A percentile compares a stretch with the other conserved stretches of the same genome.
phyloP scores from a whole-genome alignment of 35 echinoderm and acorn worm species.

The Strongylocentrotus purpuratus region DNA sequence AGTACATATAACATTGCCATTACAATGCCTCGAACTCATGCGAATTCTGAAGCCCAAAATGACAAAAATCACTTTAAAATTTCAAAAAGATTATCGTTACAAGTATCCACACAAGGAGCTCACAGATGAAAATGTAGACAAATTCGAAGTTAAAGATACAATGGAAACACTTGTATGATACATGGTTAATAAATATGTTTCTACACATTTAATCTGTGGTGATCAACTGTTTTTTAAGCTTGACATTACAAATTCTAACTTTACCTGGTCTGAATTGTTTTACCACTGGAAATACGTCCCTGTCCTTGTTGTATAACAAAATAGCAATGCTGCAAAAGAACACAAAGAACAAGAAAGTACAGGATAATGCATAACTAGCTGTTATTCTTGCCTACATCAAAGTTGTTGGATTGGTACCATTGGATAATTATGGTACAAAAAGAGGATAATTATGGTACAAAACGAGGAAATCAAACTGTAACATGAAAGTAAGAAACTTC shows the following conservation, averaged over 20 bases:
- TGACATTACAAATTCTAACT: not conserved
- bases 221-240: not conserved
- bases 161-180: not conserved
- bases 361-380: not conserved
- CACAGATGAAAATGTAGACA: not conserved
- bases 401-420: too few species aligned
- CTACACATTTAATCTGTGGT: not conserved
- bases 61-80: not conserved
- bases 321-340: conserved; percentile 59
- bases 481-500: too few species aligned
- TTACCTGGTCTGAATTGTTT: conserved; percentile 83
- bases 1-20: too few species aligned
- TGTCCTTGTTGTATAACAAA: conserved; percentile 68
- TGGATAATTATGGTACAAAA: not conserved
- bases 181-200: not conserved
- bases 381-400: too few species aligned
- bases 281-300: conserved; percentile 66
- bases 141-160: not conserved
- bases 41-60: too few species aligned
- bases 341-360: not conserved
- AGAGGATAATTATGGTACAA: not conserved
- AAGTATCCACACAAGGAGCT: not conserved
- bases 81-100: not conserved
- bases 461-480: not conserved
- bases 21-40: too few species aligned